Conservation (phyloP, 2,888 invertebrate genomes). For the Drosophila heteroneura region DNA sequence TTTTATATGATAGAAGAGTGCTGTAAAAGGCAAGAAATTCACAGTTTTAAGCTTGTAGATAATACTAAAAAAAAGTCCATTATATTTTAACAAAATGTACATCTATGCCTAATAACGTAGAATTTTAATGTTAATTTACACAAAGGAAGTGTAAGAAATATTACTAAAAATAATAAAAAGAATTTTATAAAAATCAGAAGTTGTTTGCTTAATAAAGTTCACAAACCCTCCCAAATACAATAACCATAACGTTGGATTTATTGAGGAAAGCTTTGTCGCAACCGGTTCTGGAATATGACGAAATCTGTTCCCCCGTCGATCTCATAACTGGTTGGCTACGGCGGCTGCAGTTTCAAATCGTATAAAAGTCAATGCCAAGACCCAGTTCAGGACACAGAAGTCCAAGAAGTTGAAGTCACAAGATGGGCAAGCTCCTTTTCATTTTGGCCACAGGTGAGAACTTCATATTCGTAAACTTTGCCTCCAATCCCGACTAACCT, state of each 20-base stretch:
- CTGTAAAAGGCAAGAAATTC: constrained; percentile 13
- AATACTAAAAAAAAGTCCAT: constrained; percentile 60
- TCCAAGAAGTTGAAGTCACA: constrained; percentile 38
- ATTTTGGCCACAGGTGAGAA: constrained; percentile 73
- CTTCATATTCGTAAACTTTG: not conserved
- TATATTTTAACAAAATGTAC: constrained; percentile 38
- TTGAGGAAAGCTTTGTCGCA: constrained; percentile 55
- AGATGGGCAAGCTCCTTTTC: constrained; percentile 60
- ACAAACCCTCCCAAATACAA: constrained; percentile 32
- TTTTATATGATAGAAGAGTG: constrained; percentile 32
- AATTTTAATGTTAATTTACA: constrained; percentile 63
- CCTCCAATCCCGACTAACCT: not conserved
- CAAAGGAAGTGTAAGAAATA: constrained; percentile 53
- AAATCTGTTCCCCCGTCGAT: constrained; percentile 13
- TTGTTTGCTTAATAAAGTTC: constrained; percentile 31
- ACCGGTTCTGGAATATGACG: constrained; percentile 39
- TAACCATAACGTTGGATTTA: constrained; percentile 40
- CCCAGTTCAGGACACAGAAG: constrained; percentile 61
- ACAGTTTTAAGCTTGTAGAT: constrained; percentile 48
- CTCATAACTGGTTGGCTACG: constrained; percentile 35
- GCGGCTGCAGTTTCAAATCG: not conserved
- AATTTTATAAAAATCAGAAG: constrained; percentile 47
- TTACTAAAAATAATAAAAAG: constrained; percentile 61
- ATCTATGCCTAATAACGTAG: constrained; percentile 35
- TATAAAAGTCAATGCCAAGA: constrained; percentile 53